Conservation (phyloP, 1,140 invertebrate species). For the Drosophila leontia region DNA sequence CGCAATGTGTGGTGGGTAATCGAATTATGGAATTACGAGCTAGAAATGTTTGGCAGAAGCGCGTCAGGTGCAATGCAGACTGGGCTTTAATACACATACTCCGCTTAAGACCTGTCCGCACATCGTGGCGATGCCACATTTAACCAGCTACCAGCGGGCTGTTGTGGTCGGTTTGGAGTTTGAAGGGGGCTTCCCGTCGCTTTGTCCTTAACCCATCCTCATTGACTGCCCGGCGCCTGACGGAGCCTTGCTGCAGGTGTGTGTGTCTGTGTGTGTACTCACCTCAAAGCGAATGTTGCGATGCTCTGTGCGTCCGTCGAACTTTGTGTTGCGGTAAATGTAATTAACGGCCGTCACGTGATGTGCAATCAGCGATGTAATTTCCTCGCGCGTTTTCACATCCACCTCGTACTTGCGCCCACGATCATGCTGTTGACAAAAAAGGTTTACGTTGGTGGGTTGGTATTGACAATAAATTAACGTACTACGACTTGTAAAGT, state of each 20-base stretch:
- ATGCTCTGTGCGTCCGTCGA: slow-evolving; percentile 94
- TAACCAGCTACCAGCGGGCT: slow-evolving; percentile 16
- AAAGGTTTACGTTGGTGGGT: neutral
- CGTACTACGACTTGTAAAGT: neutral
- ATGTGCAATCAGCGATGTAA: slow-evolving; percentile 97
- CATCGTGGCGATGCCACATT: slow-evolving; percentile 3
- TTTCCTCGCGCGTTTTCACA: slow-evolving; percentile 97
- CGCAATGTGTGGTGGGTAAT: neutral
- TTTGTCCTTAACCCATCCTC: slow-evolving; percentile 50
- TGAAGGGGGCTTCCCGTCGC: slow-evolving; percentile 22
- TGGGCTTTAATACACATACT: slow-evolving; percentile 22
- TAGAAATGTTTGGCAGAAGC: too few species aligned
- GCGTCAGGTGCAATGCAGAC: neutral
- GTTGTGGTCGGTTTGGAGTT: slow-evolving; percentile 23
- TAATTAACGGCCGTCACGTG: slow-evolving; percentile 99
- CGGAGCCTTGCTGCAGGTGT: slow-evolving; percentile 2
- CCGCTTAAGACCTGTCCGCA: slow-evolving; percentile 7
- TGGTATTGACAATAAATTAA: slow-evolving; percentile 12
- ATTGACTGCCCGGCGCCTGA: slow-evolving; percentile 30
- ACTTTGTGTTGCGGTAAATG: slow-evolving; percentile 98
- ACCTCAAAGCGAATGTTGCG: slow-evolving; percentile 99
- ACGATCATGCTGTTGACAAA: slow-evolving; percentile 87
- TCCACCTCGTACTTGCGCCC: slow-evolving; percentile 86
- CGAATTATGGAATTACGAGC: neutral
- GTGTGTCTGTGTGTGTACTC: slow-evolving; percentile 80